phyloP scores from a whole-genome alignment of 2,113 vertebrate genomes.

The Phaethornis superciliosus region DNA sequence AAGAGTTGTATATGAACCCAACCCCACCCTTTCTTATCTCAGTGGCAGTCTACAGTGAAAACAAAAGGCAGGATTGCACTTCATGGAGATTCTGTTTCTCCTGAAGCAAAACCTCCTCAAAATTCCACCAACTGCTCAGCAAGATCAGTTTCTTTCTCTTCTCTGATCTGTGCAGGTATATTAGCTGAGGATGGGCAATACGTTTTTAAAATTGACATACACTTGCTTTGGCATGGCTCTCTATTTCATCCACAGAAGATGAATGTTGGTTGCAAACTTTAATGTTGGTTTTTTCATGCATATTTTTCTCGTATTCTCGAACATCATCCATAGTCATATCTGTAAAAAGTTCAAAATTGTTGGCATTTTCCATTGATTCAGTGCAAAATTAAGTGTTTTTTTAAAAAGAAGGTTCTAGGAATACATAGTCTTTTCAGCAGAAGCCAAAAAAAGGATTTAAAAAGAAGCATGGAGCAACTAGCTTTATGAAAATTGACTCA shows the following conservation, averaged over 20 bases:
- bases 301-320: conserved; percentile 96
- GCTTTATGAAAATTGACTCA: conserved; percentile 76
- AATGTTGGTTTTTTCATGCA: conserved; percentile 99
- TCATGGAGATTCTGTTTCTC: background rate
- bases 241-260: conserved; percentile 93
- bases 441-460: conserved; percentile 64
- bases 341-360: conserved; percentile 92
- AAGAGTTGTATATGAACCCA: background rate
- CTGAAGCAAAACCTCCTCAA: background rate
- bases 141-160: background rate
- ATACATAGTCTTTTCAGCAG: conserved; percentile 64
- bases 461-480: conserved; percentile 73
- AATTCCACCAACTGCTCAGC: background rate
- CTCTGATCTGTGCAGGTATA: background rate
- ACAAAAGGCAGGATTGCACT: background rate
- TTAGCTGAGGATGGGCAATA: conserved; percentile 64
- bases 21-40: background rate
- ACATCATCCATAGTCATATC: conserved; percentile 99
- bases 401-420: conserved; percentile 58
- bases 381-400: conserved; percentile 31
- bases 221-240: conserved; percentile 91
- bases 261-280: conserved; percentile 97
- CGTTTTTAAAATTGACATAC: conserved; percentile 86
- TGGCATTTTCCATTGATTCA: conserved; percentile 79
- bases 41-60: background rate